A percentile compares a stretch with the other conserved stretches of the same genome.
Conservation (phyloP, 2,113 vertebrate genomes). For the Pontoporia blainvillei region DNA sequence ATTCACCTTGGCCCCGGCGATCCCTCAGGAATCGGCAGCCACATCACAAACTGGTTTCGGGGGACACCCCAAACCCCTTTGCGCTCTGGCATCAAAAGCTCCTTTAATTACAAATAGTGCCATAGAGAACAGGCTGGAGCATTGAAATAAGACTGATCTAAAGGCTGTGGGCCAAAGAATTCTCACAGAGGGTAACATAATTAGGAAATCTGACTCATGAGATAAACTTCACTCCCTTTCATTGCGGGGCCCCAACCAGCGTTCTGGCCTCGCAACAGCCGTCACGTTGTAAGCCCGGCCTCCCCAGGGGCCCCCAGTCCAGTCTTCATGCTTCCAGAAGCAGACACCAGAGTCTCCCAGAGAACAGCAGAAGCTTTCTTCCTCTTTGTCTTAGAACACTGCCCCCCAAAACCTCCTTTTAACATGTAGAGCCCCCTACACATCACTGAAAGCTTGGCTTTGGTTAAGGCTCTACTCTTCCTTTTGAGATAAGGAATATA, state of each 20-base stretch:
- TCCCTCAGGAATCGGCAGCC: neutral
- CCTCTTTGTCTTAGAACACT: neutral
- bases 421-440: neutral
- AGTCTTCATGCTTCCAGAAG: neutral
- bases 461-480: neutral
- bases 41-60: neutral
- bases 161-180: constrained; percentile 41
- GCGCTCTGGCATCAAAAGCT: neutral
- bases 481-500: neutral
- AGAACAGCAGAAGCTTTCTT: neutral
- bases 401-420: neutral
- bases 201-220: constrained; percentile 49
- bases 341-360: neutral
- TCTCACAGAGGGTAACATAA: constrained; percentile 42
- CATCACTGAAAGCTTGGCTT: neutral
- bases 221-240: constrained; percentile 15
- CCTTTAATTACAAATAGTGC: constrained; percentile 26
- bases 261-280: neutral
- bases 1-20: neutral
- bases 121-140: neutral
- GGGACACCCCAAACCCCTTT: neutral
- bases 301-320: neutral
- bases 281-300: neutral
- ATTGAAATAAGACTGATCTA: constrained; percentile 43
- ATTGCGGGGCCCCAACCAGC: neutral